Percentiles rank a stretch among this genome's conserved stretches.
phyloP scores from a whole-genome alignment of 2,888 invertebrate genomes.

The Coleophora deauratella region DNA sequence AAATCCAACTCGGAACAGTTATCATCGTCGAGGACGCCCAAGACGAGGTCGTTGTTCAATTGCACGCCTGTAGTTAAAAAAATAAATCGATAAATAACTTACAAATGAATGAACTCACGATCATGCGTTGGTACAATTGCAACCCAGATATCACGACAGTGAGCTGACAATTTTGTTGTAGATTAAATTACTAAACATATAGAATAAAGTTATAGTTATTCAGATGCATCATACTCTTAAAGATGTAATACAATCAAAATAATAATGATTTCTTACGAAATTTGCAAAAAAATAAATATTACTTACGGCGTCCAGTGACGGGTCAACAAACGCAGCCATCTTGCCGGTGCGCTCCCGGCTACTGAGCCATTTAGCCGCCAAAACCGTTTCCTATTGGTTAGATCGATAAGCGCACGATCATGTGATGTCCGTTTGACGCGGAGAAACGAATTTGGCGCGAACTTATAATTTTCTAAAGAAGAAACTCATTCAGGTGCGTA shows the following conservation, averaged over 20 bases:
- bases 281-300: not conserved
- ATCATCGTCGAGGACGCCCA: not conserved
- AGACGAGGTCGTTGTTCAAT: conserved; percentile 1
- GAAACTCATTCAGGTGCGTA: conserved; percentile 1
- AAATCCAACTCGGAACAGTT: conserved; percentile 2
- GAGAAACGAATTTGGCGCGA: not conserved
- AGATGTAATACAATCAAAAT: not conserved
- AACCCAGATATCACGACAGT: not conserved
- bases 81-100: not conserved
- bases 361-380: not conserved
- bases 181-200: not conserved
- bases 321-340: conserved; percentile 1
- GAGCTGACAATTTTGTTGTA: not conserved
- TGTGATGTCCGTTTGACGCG: not conserved
- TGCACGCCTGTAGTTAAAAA: not conserved
- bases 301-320: not conserved
- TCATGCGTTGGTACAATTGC: conserved; percentile 2
- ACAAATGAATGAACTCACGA: not conserved
- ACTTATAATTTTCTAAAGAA: not conserved
- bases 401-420: conserved; percentile 1
- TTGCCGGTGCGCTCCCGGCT: not conserved
- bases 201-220: not conserved
- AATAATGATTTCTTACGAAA: not conserved
- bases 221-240: not conserved
- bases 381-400: conserved; percentile 1